Conservation (phyloP, 92 coral and sea anemone species). For the Meandrina meandrites region DNA sequence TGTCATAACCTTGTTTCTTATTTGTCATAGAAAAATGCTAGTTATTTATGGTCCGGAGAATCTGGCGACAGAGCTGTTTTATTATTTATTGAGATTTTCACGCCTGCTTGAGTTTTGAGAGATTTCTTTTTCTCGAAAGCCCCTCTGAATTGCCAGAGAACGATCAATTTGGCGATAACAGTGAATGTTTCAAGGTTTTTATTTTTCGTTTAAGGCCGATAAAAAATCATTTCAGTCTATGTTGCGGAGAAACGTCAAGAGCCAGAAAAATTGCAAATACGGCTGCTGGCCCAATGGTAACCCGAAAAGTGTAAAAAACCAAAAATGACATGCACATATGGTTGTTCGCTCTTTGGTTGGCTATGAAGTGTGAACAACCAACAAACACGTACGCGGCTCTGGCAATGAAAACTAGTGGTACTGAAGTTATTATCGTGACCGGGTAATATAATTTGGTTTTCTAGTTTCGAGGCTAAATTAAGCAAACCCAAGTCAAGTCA, state of each 20-base stretch:
- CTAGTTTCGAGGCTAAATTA: no score
- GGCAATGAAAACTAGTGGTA: no score
- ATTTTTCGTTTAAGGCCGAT: neutral
- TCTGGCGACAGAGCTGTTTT: neutral
- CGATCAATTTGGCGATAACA: neutral
- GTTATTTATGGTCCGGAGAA: neutral
- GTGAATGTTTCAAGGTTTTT: neutral
- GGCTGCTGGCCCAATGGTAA: no score
- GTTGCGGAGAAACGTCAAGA: no score
- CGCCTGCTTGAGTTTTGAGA: neutral
- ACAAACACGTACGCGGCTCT: neutral
- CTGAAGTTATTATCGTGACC: no score
- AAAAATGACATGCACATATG: no score
- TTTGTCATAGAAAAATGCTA: neutral
- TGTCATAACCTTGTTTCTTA: neutral
- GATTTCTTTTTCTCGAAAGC: neutral
- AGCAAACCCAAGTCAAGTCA: no score
- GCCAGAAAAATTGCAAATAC: no score
- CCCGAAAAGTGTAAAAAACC: no score
- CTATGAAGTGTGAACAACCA: neutral
- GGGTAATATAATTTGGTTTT: no score
- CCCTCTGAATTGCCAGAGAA: neutral
- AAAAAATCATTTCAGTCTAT: no score
- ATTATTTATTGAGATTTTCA: neutral
- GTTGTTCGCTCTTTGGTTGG: neutral